A percentile compares a stretch with the other conserved stretches of the same genome.
These are phyloP conservation scores for Patagioenas fasciata DNA, from an alignment of 2,113 vertebrate species.

Conservation along the genomic window DNA sequence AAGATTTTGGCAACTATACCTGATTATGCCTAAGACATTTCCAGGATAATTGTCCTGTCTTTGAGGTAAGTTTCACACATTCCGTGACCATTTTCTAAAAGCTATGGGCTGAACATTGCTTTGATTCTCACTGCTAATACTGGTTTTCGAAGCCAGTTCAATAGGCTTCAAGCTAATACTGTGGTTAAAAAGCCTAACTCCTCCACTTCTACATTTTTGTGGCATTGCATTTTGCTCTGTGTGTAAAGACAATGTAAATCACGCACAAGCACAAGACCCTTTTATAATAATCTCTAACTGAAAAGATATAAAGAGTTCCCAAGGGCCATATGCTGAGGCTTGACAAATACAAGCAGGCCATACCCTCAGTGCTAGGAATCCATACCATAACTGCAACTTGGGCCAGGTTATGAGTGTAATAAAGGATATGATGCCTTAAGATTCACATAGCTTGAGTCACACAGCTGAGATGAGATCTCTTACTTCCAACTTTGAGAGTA, in stretches of 20 bases:
- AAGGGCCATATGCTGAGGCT: background rate
- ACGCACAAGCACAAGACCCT: background rate
- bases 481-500: background rate
- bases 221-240: background rate
- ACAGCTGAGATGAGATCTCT: background rate
- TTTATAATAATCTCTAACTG: background rate
- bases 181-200: background rate
- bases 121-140: background rate
- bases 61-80: background rate
- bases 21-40: background rate
- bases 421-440: background rate
- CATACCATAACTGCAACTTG: background rate
- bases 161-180: background rate
- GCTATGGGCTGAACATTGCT: background rate
- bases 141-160: background rate
- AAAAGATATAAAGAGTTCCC: background rate
- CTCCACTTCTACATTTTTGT: background rate
- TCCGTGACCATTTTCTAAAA: background rate
- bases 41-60: background rate
- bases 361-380: background rate
- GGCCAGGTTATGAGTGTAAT: background rate
- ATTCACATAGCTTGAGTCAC: background rate
- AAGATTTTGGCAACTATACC: background rate
- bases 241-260: background rate
- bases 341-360: background rate